Conservation (phyloP, 1,140 invertebrate species). For the Drosophila funebris region DNA sequence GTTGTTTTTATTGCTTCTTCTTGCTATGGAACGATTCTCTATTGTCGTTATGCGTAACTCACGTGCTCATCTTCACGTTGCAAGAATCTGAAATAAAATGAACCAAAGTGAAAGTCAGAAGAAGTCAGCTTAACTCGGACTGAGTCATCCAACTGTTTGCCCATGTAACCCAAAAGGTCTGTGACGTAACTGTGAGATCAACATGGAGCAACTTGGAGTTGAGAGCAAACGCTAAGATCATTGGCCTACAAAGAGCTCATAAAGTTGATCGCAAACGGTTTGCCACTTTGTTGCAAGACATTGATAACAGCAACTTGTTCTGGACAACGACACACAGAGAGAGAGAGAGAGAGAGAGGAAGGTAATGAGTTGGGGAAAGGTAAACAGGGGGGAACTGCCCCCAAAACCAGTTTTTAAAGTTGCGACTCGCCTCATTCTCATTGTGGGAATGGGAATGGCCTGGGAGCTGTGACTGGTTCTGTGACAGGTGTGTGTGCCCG, state of each 20-base stretch:
- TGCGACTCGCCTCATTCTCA: conserved; percentile 19
- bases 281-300: conserved; percentile 14
- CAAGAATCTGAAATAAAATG: conserved; percentile 42
- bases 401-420: conserved; percentile 31
- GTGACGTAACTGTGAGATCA: conserved; percentile 57
- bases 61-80: conserved; percentile 63
- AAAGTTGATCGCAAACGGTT: conserved; percentile 12
- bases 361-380: too few species aligned
- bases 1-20: conserved; percentile 10
- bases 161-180: conserved; percentile 56
- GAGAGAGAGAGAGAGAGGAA: not conserved
- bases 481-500: conserved; percentile 54
- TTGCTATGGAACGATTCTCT: not conserved
- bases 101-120: conserved; percentile 59
- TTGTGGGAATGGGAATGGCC: conserved; percentile 6
- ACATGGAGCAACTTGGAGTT: not conserved
- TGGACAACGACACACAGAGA: not conserved
- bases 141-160: conserved; percentile 45
- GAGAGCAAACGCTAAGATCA: conserved; percentile 50
- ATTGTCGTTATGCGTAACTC: conserved; percentile 15
- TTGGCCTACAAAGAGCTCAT: conserved; percentile 69
- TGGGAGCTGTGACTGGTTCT: conserved; percentile 48
- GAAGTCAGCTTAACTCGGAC: conserved; percentile 34
- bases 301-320: conserved; percentile 31
- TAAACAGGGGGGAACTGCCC: conserved; percentile 7